Evolutionary conservation across 2,797 vertebrate species (phyloP).

Genomic region (Trachurus trachurus): DNA sequence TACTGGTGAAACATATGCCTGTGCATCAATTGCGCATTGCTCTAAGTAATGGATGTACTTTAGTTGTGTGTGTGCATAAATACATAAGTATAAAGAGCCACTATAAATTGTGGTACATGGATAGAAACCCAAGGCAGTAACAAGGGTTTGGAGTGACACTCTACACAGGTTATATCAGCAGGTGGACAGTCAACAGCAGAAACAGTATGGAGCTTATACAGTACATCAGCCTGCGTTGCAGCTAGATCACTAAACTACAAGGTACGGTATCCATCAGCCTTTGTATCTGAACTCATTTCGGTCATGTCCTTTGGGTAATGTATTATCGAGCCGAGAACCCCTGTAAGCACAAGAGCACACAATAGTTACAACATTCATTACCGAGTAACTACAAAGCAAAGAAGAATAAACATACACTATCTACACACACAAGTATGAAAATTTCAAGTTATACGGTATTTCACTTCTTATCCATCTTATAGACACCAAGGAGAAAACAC

Average conservation of each 20-base stretch:
- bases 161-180: slow-evolving; percentile 3
- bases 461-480: slow-evolving; percentile 36
- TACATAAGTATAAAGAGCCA: background rate
- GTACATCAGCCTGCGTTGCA: background rate
- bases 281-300: slow-evolving; percentile 16
- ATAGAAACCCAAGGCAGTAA: background rate
- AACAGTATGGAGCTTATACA: background rate
- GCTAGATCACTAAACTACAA: slow-evolving; percentile 40
- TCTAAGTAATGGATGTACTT: background rate
- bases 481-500: slow-evolving; percentile 34
- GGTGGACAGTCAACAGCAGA: background rate
- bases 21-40: background rate
- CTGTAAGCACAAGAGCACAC: slow-evolving; percentile 56
- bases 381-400: background rate
- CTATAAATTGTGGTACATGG: background rate
- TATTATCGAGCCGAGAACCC: slow-evolving; percentile 82
- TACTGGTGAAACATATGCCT: background rate
- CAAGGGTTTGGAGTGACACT: slow-evolving; percentile 16
- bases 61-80: background rate
- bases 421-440: background rate
- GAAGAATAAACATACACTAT: background rate
- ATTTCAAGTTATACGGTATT: slow-evolving; percentile 41
- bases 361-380: background rate
- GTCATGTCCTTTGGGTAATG: slow-evolving; percentile 77
- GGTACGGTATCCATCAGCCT: slow-evolving; percentile 24